Evolutionary conservation across 1,140 invertebrate species (phyloP).

Genomic region (Eupeodes corollae): DNA sequence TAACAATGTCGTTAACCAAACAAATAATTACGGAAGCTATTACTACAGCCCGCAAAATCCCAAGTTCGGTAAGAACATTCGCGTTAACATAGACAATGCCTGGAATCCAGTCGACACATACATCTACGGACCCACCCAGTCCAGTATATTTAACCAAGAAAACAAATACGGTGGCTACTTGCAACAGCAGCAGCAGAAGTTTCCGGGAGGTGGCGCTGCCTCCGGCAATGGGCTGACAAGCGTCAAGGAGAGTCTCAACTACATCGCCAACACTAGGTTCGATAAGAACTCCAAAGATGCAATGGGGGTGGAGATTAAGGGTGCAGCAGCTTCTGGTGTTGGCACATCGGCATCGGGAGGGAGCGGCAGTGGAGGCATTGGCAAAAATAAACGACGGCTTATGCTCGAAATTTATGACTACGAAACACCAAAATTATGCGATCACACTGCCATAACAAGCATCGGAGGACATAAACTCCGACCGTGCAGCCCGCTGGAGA

Average conservation of each 20-base stretch:
- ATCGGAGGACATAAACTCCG: slow-evolving; percentile 44
- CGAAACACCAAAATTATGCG: slow-evolving; percentile 64
- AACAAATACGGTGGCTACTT: slow-evolving; percentile 35
- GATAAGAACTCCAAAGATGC: slow-evolving; percentile 7
- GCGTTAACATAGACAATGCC: slow-evolving; percentile 36
- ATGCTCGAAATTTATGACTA: slow-evolving; percentile 57
- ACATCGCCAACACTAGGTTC: slow-evolving; percentile 12
- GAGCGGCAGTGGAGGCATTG: slow-evolving; percentile 10
- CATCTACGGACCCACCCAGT: slow-evolving; percentile 35
- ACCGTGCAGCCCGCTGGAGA: slow-evolving; percentile 63
- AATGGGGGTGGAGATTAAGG: slow-evolving; percentile 1
- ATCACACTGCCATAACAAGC: slow-evolving; percentile 65
- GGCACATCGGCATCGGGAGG: not conserved
- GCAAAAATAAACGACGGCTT: slow-evolving; percentile 30
- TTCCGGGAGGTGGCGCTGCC: slow-evolving; percentile 2
- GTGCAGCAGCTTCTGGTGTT: slow-evolving; percentile 1
- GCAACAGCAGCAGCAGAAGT: slow-evolving; percentile 10
- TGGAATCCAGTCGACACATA: slow-evolving; percentile 38
- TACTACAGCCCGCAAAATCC: slow-evolving; percentile 36
- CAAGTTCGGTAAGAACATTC: slow-evolving; percentile 29
- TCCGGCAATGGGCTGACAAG: slow-evolving; percentile 13
- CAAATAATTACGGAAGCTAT: slow-evolving; percentile 28
- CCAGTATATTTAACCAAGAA: slow-evolving; percentile 35
- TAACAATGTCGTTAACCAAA: slow-evolving; percentile 8
- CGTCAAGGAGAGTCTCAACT: slow-evolving; percentile 31